Conservation (phyloP, 2,113 vertebrate genomes). For the Gallinago undulata region DNA sequence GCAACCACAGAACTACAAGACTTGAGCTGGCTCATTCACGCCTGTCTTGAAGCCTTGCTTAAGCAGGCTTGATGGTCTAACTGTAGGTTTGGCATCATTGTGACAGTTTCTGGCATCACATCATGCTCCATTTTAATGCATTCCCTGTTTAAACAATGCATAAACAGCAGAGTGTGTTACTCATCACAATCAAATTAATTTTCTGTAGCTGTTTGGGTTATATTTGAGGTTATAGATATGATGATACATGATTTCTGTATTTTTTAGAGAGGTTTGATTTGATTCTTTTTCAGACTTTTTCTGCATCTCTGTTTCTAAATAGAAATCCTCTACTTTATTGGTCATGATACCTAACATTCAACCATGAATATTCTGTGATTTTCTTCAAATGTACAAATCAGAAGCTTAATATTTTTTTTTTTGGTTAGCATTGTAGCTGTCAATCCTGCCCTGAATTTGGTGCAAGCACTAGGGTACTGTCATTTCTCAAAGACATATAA, state of each 20-base stretch:
- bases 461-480: neutral
- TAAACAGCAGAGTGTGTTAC: neutral
- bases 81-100: neutral
- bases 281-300: neutral
- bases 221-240: neutral
- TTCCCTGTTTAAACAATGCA: neutral
- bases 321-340: neutral
- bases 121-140: neutral
- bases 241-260: neutral
- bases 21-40: fast-evolving
- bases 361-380: too few species aligned
- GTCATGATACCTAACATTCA: neutral
- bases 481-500: neutral
- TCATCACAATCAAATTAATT: neutral
- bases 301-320: neutral
- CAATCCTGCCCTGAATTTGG: neutral
- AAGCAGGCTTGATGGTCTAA: neutral
- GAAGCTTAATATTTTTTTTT: neutral
- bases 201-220: neutral
- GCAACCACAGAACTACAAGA: neutral
- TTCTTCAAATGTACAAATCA: neutral
- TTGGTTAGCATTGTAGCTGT: neutral
- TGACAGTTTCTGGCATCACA: neutral
- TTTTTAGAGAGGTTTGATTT: neutral
- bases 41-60: fast-evolving